These are phyloP conservation scores for Drosophila melanica DNA, from an alignment of 1,140 invertebrate genomes.

Conservation along the genomic window DNA sequence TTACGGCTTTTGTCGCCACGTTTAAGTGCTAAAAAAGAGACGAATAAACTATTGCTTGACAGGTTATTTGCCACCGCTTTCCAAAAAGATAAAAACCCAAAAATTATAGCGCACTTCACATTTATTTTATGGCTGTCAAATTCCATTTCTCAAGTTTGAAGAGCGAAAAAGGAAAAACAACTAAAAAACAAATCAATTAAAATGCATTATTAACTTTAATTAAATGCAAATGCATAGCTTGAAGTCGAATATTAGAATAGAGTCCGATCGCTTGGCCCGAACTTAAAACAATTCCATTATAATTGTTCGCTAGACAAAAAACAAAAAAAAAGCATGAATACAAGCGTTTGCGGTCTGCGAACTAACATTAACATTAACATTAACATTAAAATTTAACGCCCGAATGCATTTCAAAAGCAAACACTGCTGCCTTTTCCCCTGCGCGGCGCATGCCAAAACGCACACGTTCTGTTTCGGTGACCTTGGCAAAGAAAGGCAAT, in stretches of 20 bases:
- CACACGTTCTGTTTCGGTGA: background rate
- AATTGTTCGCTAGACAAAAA: slow-evolving; percentile 9
- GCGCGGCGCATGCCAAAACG: background rate
- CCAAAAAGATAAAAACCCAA: background rate
- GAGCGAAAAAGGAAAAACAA: background rate
- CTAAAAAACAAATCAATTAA: background rate
- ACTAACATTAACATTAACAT: slow-evolving; percentile 19
- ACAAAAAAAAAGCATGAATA: slow-evolving; percentile 40
- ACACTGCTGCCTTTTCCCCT: background rate
- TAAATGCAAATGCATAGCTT: slow-evolving; percentile 60
- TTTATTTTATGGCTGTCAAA: background rate
- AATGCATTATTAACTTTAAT: slow-evolving; percentile 45
- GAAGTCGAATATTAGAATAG: background rate
- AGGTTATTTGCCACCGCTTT: background rate
- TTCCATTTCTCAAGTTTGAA: background rate
- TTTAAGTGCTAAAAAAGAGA: background rate
- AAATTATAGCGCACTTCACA: background rate
- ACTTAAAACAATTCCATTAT: slow-evolving; percentile 29
- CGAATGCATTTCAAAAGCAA: slow-evolving; percentile 38
- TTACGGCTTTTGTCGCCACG: too few relatives aligned
- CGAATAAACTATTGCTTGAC: background rate
- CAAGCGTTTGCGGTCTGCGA: background rate
- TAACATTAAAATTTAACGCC: slow-evolving; percentile 32
- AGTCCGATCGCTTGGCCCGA: slow-evolving; percentile 8
- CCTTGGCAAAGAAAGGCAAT: slow-evolving; percentile 41